A percentile compares a stretch with the other conserved stretches of the same genome.
Evolutionary conservation across 1,140 invertebrate genomes (phyloP).

Genomic region (Aphelenchoides fujianensis): DNA sequence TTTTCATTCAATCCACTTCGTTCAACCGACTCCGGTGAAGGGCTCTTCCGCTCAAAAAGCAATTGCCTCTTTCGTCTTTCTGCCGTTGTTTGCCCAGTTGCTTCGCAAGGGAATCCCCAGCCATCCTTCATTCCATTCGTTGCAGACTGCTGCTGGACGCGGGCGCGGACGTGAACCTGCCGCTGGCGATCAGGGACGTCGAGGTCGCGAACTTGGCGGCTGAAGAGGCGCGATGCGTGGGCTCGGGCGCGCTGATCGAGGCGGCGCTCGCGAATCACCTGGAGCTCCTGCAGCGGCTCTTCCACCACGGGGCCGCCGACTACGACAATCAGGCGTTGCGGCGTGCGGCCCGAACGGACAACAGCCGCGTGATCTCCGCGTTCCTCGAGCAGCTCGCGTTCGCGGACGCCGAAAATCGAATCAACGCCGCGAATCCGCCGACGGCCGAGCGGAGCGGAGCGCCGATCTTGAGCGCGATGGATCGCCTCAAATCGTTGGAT

Average conservation of each 20-base stretch:
- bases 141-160: conserved; percentile 70
- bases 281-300: conserved; percentile 70
- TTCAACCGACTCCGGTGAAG: too few species aligned
- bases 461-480: conserved; percentile 6
- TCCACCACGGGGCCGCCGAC: conserved; percentile 81
- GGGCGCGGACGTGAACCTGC: conserved; percentile 67
- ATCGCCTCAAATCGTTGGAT: conserved; percentile 31
- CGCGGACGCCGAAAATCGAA: conserved; percentile 23
- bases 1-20: too few species aligned
- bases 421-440: conserved; percentile 45
- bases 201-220: conserved; percentile 35
- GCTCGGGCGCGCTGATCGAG: conserved; percentile 71
- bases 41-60: too few species aligned
- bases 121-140: too few species aligned
- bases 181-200: conserved; percentile 49
- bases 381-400: conserved; percentile 30
- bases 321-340: conserved; percentile 78
- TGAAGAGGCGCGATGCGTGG: conserved; percentile 49
- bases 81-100: too few species aligned
- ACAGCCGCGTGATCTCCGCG: conserved; percentile 62
- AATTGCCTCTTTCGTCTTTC: too few species aligned
- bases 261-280: conserved; percentile 72
- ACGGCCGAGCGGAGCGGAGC: conserved; percentile 44
- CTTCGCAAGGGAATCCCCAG: too few species aligned
- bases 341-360: conserved; percentile 69